Evolutionary conservation across 2,888 invertebrate genomes (phyloP).

Genomic region (Drosophila subsilvestris): DNA sequence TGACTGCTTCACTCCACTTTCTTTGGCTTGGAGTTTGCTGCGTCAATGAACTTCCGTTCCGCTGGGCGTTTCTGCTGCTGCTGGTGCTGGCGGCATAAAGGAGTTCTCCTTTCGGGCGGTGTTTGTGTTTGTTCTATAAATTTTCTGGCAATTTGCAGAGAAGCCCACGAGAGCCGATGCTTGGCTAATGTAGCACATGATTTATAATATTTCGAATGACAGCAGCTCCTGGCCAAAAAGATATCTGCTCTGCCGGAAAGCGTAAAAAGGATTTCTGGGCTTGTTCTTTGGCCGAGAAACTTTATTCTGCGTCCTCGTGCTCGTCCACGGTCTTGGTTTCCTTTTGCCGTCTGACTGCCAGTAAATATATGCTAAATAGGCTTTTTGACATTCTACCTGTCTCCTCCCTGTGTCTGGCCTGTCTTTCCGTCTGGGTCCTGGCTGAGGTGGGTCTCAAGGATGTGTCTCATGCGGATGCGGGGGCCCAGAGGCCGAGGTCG

Average conservation of each 20-base stretch:
- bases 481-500: not conserved
- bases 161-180: slow-evolving; percentile 56
- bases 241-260: slow-evolving; percentile 1
- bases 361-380: slow-evolving; percentile 81
- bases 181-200: slow-evolving; percentile 80
- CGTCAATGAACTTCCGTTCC: slow-evolving; percentile 51
- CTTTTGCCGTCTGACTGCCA: slow-evolving; percentile 40
- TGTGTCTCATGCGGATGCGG: not conserved
- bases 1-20: slow-evolving; percentile 4
- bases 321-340: slow-evolving; percentile 2
- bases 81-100: not conserved
- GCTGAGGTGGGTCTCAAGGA: not conserved
- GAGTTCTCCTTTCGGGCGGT: slow-evolving; percentile 1
- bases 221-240: slow-evolving; percentile 36
- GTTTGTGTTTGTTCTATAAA: slow-evolving; percentile 64
- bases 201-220: slow-evolving; percentile 78
- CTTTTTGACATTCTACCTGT: slow-evolving; percentile 78
- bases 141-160: slow-evolving; percentile 73
- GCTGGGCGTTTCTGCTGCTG: slow-evolving; percentile 10
- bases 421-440: slow-evolving; percentile 13
- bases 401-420: slow-evolving; percentile 32
- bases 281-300: slow-evolving; percentile 54
- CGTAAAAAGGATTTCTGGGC: slow-evolving; percentile 54
- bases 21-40: slow-evolving; percentile 30
- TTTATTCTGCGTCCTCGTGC: slow-evolving; percentile 14